Percentiles rank a stretch among this genome's conserved stretches.
Conservation (phyloP, 1,140 invertebrate genomes). For the Drosophila elegans region DNA sequence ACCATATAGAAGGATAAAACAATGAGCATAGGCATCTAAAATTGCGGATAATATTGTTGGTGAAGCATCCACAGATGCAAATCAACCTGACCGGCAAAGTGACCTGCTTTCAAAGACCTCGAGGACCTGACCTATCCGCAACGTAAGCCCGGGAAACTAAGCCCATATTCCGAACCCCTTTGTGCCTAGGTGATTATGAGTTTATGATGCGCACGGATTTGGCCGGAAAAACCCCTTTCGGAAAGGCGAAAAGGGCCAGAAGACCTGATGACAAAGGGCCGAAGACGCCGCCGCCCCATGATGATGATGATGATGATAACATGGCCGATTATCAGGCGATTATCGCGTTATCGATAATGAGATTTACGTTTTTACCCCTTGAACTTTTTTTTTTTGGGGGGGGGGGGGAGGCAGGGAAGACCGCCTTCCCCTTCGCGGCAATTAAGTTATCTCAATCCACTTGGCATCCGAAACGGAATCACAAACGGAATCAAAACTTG, state of each 20-base stretch:
- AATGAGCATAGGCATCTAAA: not conserved
- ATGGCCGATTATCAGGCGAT: slow-evolving; percentile 79
- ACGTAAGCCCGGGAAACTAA: slow-evolving; percentile 15
- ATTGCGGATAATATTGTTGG: not conserved
- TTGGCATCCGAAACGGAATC: slow-evolving; percentile 34
- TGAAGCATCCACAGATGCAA: not conserved
- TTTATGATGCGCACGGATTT: slow-evolving; percentile 59
- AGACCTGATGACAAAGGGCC: slow-evolving; percentile 9
- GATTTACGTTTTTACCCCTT: slow-evolving; percentile 71
- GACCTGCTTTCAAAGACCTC: not conserved
- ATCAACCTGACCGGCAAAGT: slow-evolving; percentile 16
- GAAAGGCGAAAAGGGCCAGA: slow-evolving; percentile 4
- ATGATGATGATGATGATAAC: slow-evolving; percentile 57
- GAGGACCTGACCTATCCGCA: slow-evolving; percentile 26
- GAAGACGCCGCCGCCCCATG: slow-evolving; percentile 21
- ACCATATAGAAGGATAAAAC: not conserved
- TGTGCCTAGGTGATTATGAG: slow-evolving; percentile 71
- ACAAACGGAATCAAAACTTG: slow-evolving; percentile 22
- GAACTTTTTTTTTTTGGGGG: not conserved
- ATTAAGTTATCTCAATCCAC: slow-evolving; percentile 49
- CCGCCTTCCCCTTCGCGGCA: slow-evolving; percentile 18
- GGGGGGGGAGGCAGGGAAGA: not conserved
- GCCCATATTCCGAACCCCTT: slow-evolving; percentile 29
- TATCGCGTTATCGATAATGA: slow-evolving; percentile 79
- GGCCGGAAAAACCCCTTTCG: slow-evolving; percentile 36